Evolutionary conservation across 2,797 vertebrate genomes (phyloP), one percentile per base, ranked within the genome.

Genomic region (Clarias fuscus): DNA sequence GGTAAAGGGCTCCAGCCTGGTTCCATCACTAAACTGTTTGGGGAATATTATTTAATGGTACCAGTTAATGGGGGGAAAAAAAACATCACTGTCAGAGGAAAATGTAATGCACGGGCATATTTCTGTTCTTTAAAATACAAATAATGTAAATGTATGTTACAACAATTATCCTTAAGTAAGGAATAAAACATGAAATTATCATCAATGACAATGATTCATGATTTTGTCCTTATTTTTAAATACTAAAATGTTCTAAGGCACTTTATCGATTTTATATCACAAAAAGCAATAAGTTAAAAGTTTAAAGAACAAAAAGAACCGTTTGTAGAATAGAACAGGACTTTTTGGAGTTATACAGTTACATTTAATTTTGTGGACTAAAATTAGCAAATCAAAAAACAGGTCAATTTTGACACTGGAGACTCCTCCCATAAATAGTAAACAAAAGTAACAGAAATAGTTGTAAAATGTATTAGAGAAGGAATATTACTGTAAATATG

Each of bases 1-100:
- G 92, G 91, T 71, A 94, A 88, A 0, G 96, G 96, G 83, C 96
- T 96, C 96, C 96, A 97, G 5, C 96, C 96, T 0, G 96, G 95
- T 83, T 95, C 95, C 94, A 96, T 95, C 7, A 95, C 91, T 86
- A 92, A 91, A 67, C 96, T 97, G 91, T 76, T 73, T 3, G 27
- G 27, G 65, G 40, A 68, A 76, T 27, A 65, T 80, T 27, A 65
- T 43, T 14, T 6, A n/a, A 79, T 40, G 5, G 1, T 20, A 20
- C 30, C 58, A 37, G 30, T 22, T 14, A 61, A 10, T 37, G 10
- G 33, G 33, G 2, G 2, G 2, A 33, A 33, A 20, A 75, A 27
- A 73, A 70, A 14, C 13, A 82, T 33, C 48, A 56, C 24, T 27
- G 24, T 76, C 43, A 76, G 20, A 24, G 7, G 1, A 73, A 30